These are phyloP conservation scores for Indicator maculatus DNA, from an alignment of 2,113 vertebrate species.

Conservation along the genomic window DNA sequence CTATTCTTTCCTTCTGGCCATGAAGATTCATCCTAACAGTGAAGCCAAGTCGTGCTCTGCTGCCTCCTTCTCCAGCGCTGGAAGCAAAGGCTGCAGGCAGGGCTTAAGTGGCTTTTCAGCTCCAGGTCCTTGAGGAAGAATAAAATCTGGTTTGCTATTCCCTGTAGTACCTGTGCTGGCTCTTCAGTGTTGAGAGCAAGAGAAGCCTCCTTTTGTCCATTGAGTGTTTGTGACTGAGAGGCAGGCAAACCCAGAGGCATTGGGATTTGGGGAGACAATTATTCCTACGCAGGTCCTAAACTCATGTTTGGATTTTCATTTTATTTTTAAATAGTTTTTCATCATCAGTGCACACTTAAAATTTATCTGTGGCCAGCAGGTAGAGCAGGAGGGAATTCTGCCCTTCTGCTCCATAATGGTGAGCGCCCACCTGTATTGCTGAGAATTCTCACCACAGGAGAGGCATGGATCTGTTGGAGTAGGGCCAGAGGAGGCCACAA, in stretches of 20 bases:
- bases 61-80: not conserved
- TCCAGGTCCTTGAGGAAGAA: slow-evolving; percentile 47
- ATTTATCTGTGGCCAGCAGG: not conserved
- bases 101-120: slow-evolving; percentile 44
- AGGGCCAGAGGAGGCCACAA: too few relatives aligned
- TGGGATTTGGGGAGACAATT: not conserved
- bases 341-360: fast-evolving
- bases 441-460: too few relatives aligned
- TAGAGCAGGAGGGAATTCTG: too few relatives aligned
- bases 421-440: too few relatives aligned
- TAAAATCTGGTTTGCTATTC: slow-evolving; percentile 50
- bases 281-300: not conserved
- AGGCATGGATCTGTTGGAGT: too few relatives aligned
- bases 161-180: not conserved
- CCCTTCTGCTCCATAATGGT: too few relatives aligned
- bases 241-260: not conserved
- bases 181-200: slow-evolving; percentile 28
- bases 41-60: not conserved
- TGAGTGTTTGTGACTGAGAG: slow-evolving; percentile 17
- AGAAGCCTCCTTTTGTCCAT: slow-evolving; percentile 23
- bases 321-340: not conserved
- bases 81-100: not conserved
- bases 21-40: not conserved
- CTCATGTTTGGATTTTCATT: not conserved
- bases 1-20: not conserved